These are phyloP conservation scores for Phrixothrix hirtus DNA, from an alignment of 2,888 invertebrate species.

Conservation along the genomic window DNA sequence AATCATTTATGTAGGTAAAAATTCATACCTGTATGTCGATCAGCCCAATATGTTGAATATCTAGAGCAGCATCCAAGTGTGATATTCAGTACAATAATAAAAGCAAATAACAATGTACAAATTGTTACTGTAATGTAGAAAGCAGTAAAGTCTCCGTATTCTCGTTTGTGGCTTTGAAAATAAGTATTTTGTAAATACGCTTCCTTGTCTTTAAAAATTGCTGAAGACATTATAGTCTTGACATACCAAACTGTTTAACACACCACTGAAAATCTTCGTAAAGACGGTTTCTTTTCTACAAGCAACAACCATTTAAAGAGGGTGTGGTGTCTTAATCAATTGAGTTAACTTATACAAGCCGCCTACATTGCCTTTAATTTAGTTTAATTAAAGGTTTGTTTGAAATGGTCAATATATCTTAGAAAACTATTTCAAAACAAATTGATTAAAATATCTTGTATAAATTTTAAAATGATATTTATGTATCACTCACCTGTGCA, in stretches of 20 bases:
- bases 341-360: background rate
- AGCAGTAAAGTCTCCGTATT: constrained; percentile 77
- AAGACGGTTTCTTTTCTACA: constrained; percentile 3
- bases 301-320: constrained; percentile 6
- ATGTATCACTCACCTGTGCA: constrained; percentile 4
- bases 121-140: constrained; percentile 83
- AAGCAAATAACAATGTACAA: constrained; percentile 71
- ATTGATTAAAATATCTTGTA: background rate
- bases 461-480: constrained; percentile 1
- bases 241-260: constrained; percentile 27
- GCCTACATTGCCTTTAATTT: no score
- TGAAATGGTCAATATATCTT: no score
- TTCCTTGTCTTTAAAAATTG: constrained; percentile 61
- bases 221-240: constrained; percentile 67
- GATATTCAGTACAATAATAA: constrained; percentile 75
- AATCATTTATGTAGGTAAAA: no score
- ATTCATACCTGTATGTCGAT: constrained; percentile 77
- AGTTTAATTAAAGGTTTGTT: no score
- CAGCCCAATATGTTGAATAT: constrained; percentile 80
- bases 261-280: constrained; percentile 5
- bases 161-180: constrained; percentile 57
- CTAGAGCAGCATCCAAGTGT: constrained; percentile 81
- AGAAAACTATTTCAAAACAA: no score
- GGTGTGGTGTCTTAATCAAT: constrained; percentile 11
- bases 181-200: constrained; percentile 67